Evolutionary conservation across 2,888 invertebrate genomes (phyloP), one percentile per base, ranked within the genome.

Genomic region (Rapana venosa): DNA sequence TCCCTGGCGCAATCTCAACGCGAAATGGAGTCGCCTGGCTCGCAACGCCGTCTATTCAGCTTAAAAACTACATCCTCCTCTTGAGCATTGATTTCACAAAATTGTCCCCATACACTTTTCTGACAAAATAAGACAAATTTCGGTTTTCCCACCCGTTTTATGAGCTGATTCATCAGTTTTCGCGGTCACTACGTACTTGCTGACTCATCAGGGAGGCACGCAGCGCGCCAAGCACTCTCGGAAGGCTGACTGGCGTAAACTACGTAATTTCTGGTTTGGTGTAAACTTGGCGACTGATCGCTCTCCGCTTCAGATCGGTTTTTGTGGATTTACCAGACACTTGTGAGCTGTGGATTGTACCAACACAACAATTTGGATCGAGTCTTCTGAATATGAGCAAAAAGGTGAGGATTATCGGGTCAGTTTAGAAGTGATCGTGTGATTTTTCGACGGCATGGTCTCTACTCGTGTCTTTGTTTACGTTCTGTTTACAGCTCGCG

Each of bases 381-480:
- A 47, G 81, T 15, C 36, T 90, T 66, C 61, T 89, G 90, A 92
- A 91, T 91, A 92, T 92, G 92, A 92, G 92, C 90, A 92, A 92
- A 88, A 92, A 92, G 92, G 92, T 92, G 89, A 89, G 91, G 30
- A 22, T 58, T 87, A 22, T 85, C 20, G 26, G 17, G 17, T 15
- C 47, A 26, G 35, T 74, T 36, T 84, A 56, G 26, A 56, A 36
- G 26, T n/a, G 47, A 61, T 70, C 26, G 61, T 35, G n/a, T 66
- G 84, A 26, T 30, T 66, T 47, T 47, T n/a, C 30, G 20, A 70
- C 85, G n/a, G 87, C 89, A 85, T 89, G 89, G 85, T 56, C 89
- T 77, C 92, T 92, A 93, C 92, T 92, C 93, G 92, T 93, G 92
- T 92, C 94, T 93, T 94, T 94, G 94, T 94, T 94, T 94, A 94